Evolutionary conservation across 2,113 vertebrate genomes (phyloP), one percentile per base, ranked within the genome.

Genomic region (Theropithecus gelada): DNA sequence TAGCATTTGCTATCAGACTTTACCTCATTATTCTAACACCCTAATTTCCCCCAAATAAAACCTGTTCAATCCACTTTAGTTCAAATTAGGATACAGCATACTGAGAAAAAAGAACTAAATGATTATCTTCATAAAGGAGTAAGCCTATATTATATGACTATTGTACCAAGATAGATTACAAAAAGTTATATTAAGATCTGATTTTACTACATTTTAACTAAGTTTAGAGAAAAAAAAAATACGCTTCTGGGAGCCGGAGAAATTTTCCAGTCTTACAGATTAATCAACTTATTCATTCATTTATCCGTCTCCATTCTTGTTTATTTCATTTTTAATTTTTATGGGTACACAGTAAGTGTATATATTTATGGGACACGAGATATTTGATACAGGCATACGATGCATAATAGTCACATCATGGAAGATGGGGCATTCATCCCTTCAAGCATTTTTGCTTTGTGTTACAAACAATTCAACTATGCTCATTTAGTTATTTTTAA

Each of bases 101-200:
- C 2, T 72, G 12, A 95, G 30, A 89, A 95, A 27, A 92, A 88
- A 92, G 38, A 88, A 70, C 27, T 40, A 97, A 81, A 48, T 87
- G 66, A 45, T 57, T 80, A 23, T 85, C 38, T 92, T 94, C 18
- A 20, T 59, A 83, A 61, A 25, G 87, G 14, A 4, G 92, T 18
- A 95, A 61, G 0, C 25, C 81, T 83, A 20, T 40, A 90, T 78
- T 11, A 20, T 55, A 84, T 32, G 76, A 88, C 40, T 40, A 76
- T 64, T 66, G 45, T 17, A 91, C 5, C 8, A 38, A 92, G n/a
- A 88, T 5, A 81, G 30, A 55, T 85, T 40, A 61, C 27, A 92
- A 93, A 27, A 85, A 87, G 10, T 79, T 68, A 88, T 85, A 78
- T 85, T 72, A 81, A 40, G 25, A 16, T 80, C 22, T 61, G 30